These are phyloP conservation scores for Chrysomallon squamiferum DNA, from an alignment of 1,140 invertebrate species.

Conservation along the genomic window DNA sequence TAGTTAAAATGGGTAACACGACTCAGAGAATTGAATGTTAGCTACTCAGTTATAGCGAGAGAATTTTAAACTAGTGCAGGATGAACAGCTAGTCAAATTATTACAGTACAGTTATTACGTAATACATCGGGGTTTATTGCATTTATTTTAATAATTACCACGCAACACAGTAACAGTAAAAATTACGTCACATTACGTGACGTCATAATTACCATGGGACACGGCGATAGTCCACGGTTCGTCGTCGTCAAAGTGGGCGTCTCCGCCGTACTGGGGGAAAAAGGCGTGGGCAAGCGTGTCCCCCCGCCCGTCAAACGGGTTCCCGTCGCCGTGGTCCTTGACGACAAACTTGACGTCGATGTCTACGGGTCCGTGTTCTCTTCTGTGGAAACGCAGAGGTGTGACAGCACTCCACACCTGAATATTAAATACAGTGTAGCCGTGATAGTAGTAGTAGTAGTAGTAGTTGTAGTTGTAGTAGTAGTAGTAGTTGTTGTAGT, in stretches of 20 bases:
- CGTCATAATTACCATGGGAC: constrained; percentile 43
- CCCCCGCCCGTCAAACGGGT: constrained; percentile 59
- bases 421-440: background rate
- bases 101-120: no score
- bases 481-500: background rate
- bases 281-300: constrained; percentile 63
- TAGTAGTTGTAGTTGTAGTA: background rate
- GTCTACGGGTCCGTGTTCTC: constrained; percentile 34
- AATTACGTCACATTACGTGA: no score
- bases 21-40: no score
- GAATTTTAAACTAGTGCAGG: no score
- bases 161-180: no score
- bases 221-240: constrained; percentile 56
- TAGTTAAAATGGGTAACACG: no score
- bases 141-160: no score
- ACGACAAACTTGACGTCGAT: constrained; percentile 54
- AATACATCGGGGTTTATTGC: no score
- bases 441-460: background rate
- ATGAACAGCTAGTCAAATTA: no score
- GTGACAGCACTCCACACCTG: constrained; percentile 56
- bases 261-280: constrained; percentile 78
- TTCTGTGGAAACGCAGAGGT: constrained; percentile 43
- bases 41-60: no score
- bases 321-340: constrained; percentile 52
- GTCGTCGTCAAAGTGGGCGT: constrained; percentile 65